phyloP scores from a whole-genome alignment of 2,113 vertebrate species.

The Melospiza georgiana region DNA sequence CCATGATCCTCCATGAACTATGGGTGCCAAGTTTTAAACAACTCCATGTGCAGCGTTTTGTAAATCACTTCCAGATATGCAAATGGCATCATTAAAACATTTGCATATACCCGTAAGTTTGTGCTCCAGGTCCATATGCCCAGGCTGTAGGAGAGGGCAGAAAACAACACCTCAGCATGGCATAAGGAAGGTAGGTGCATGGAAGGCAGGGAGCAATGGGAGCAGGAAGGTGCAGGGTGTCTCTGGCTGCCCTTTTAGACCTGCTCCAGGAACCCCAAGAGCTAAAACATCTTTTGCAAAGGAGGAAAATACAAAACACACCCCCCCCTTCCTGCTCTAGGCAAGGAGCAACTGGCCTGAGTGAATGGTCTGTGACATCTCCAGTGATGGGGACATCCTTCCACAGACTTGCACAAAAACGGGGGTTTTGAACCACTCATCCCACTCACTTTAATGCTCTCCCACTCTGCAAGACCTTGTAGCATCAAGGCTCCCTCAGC shows the following conservation, averaged over 20 bases:
- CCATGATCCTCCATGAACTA: conserved; percentile 49
- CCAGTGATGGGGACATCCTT: not conserved
- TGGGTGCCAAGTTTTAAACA: conserved; percentile 67
- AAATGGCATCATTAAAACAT: conserved; percentile 69
- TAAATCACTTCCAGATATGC: conserved; percentile 70
- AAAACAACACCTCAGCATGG: not conserved
- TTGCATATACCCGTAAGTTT: conserved; percentile 61
- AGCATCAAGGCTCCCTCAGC: not conserved
- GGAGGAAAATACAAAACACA: not conserved
- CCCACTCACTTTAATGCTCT: not conserved
- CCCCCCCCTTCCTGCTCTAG: accelerated
- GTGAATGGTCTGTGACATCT: not conserved
- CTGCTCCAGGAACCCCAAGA: not conserved
- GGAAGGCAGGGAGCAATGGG: not conserved
- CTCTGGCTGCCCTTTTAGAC: not conserved
- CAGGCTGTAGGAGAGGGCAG: conserved; percentile 51
- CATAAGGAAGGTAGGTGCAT: accelerated
- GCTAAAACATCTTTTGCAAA: not conserved
- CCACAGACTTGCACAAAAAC: not conserved
- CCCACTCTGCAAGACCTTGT: not conserved
- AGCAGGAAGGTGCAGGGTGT: not conserved
- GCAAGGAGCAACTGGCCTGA: not conserved
- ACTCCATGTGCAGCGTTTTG: conserved; percentile 64
- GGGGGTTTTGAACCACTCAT: not conserved
- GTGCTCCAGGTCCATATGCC: conserved; percentile 57